Evolutionary conservation across 2,797 vertebrate species (phyloP).

Genomic region (Rhabdomys pumilio): DNA sequence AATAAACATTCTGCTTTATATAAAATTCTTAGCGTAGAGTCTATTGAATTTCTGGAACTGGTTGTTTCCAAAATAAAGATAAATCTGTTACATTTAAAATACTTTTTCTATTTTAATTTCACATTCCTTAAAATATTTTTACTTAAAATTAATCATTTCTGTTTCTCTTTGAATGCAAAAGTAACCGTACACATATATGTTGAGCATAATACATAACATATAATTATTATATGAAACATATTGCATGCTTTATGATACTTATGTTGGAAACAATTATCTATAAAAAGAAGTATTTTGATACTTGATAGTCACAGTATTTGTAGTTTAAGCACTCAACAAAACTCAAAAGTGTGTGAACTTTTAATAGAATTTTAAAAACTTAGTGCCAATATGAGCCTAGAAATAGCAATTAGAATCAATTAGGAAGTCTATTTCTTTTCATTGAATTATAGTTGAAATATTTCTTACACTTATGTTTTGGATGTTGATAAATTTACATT

Average conservation of each 20-base stretch:
- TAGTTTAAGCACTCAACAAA: not conserved
- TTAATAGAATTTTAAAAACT: slow-evolving; percentile 32
- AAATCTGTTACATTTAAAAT: not conserved
- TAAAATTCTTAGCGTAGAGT: not conserved
- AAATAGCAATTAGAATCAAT: slow-evolving; percentile 49
- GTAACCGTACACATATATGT: not conserved
- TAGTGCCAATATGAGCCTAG: not conserved
- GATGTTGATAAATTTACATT: slow-evolving; percentile 35
- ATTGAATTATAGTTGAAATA: slow-evolving; percentile 58
- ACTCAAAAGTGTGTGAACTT: slow-evolving; percentile 29
- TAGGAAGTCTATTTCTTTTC: slow-evolving; percentile 26
- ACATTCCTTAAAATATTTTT: not conserved
- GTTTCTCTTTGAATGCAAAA: not conserved
- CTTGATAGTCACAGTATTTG: not conserved
- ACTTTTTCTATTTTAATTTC: slow-evolving; percentile 19
- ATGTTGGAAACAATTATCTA: not conserved
- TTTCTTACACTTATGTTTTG: not conserved
- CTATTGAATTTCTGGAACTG: not conserved
- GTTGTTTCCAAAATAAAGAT: not conserved
- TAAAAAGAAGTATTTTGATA: not conserved
- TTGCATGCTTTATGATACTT: not conserved
- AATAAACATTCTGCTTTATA: not conserved
- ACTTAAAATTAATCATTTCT: not conserved
- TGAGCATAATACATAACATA: not conserved
- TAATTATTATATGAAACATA: not conserved